Evolutionary conservation across 2,113 vertebrate genomes (phyloP).

Genomic region (Pelobates fuscus): DNA sequence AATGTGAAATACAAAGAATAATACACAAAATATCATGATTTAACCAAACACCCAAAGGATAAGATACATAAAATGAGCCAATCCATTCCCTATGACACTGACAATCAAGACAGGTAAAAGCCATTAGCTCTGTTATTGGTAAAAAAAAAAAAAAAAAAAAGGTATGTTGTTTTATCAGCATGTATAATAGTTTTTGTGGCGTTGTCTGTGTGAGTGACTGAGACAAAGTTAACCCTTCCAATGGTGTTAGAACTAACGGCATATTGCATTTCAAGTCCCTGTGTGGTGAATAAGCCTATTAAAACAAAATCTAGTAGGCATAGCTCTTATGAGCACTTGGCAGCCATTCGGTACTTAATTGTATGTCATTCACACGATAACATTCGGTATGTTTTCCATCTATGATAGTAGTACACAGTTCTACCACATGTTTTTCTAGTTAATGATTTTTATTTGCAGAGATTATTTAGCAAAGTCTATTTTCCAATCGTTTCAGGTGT

Average conservation of each 20-base stretch:
- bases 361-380: not conserved
- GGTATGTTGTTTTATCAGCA: not conserved
- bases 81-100: not conserved
- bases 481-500: not conserved
- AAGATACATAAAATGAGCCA: not conserved
- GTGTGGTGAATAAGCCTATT: too few species aligned
- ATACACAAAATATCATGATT: too few species aligned
- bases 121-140: not conserved
- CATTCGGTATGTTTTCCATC: not conserved
- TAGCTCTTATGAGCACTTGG: not conserved
- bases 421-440: not conserved
- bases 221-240: not conserved
- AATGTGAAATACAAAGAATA: too few species aligned
- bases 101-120: not conserved
- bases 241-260: not conserved
- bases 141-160: not conserved
- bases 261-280: too few species aligned
- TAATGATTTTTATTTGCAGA: constrained; percentile 2
- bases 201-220: not conserved
- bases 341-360: not conserved
- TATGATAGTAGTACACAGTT: not conserved
- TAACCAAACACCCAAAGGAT: too few species aligned
- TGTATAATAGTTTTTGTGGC: not conserved
- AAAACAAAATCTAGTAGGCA: not conserved
- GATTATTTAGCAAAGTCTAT: not conserved